Evolutionary conservation across 1,140 invertebrate species (phyloP).

Genomic region (Bombus haemorrhoidalis): DNA sequence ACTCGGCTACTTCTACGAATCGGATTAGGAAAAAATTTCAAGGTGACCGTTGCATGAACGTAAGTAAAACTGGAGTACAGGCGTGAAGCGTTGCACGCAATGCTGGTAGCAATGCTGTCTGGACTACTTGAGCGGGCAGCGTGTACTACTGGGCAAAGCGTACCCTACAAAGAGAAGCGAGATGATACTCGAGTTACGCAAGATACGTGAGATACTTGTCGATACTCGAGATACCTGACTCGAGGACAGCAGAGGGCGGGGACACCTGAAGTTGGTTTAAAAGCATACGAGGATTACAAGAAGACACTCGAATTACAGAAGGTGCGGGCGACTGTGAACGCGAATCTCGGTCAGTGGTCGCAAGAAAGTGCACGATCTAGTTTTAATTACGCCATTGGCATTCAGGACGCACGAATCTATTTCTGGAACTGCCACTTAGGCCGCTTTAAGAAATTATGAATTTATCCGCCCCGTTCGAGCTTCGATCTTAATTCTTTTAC

Average conservation of each 20-base stretch:
- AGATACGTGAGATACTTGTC: conserved; percentile 55
- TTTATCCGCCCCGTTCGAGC: neutral
- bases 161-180: conserved; percentile 34
- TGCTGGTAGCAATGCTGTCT: conserved; percentile 13
- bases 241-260: neutral
- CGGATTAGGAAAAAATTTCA: neutral
- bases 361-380: conserved; percentile 46
- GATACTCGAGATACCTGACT: conserved; percentile 54
- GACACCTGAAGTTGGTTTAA: conserved; percentile 36
- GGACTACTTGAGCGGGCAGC: conserved; percentile 31
- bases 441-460: conserved; percentile 38
- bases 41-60: neutral
- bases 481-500: neutral
- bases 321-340: conserved; percentile 5
- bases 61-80: conserved; percentile 16
- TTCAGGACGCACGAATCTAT: conserved; percentile 41
- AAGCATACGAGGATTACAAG: conserved; percentile 37
- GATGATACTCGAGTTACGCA: conserved; percentile 49
- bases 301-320: conserved; percentile 50
- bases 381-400: conserved; percentile 54
- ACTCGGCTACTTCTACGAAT: too few relatives aligned
- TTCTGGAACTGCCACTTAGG: conserved; percentile 10
- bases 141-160: conserved; percentile 10
- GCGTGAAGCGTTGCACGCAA: neutral
- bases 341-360: conserved; percentile 54